These are phyloP conservation scores for Ceraclea dissimilis DNA, from an alignment of 2,888 invertebrate genomes.

Conservation along the genomic window DNA sequence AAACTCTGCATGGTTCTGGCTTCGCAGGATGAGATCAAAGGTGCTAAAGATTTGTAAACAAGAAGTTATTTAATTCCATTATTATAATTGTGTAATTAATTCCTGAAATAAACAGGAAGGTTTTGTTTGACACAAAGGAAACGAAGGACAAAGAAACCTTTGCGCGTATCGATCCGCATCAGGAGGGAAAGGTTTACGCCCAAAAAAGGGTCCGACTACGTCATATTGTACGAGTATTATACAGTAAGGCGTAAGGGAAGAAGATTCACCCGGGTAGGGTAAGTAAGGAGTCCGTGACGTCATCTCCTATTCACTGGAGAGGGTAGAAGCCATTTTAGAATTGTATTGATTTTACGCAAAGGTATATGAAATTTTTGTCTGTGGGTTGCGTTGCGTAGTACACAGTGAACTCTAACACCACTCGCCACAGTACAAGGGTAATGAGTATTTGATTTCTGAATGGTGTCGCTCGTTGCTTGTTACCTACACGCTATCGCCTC, in stretches of 20 bases:
- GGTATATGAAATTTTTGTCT: neutral
- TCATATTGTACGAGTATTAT: neutral
- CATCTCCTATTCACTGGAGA: neutral
- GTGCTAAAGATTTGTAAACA: too few relatives aligned
- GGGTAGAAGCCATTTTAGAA: conserved; percentile 1
- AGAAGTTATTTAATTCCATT: too few relatives aligned
- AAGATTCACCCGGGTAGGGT: neutral
- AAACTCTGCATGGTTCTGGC: too few relatives aligned
- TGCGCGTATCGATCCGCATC: neutral
- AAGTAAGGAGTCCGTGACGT: neutral
- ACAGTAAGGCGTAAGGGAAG: neutral
- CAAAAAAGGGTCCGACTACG: neutral
- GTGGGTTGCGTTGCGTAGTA: neutral
- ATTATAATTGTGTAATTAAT: too few relatives aligned
- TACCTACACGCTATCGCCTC: too few relatives aligned
- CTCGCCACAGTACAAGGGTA: too few relatives aligned
- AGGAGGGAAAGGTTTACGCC: neutral
- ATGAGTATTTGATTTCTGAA: too few relatives aligned
- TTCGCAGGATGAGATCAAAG: too few relatives aligned
- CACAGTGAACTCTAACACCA: too few relatives aligned
- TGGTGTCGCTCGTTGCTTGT: too few relatives aligned
- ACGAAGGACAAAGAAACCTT: neutral
- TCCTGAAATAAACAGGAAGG: too few relatives aligned
- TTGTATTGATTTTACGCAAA: neutral
- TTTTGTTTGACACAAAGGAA: neutral